These are phyloP conservation scores for Luffia ferchaultella DNA, from an alignment of 2,888 invertebrate genomes.

Conservation along the genomic window DNA sequence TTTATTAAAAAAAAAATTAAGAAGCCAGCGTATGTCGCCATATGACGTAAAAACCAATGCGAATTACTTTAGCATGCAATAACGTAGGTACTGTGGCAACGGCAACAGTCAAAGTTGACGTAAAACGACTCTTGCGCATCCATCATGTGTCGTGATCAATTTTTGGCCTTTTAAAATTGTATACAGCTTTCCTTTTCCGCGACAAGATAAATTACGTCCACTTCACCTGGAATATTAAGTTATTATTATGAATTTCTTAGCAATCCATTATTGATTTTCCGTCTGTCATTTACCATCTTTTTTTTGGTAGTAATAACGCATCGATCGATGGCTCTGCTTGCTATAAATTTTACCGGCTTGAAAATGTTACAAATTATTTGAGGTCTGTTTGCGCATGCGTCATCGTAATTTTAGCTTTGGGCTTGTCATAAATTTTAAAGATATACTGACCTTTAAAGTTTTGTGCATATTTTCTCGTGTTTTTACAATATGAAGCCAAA, in stretches of 20 bases:
- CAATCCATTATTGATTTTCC: constrained; percentile 21
- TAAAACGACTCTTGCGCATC: constrained; percentile 17
- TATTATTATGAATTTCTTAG: constrained; percentile 33
- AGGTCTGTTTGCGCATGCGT: neutral
- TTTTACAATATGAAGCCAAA: too few relatives aligned
- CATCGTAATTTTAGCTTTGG: neutral
- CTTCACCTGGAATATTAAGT: constrained; percentile 26
- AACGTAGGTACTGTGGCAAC: too few relatives aligned
- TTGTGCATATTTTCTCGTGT: too few relatives aligned
- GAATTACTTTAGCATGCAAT: too few relatives aligned
- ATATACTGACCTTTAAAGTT: too few relatives aligned
- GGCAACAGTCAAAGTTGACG: constrained; percentile 18
- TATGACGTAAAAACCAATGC: too few relatives aligned
- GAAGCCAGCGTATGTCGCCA: too few relatives aligned
- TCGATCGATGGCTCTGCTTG: neutral
- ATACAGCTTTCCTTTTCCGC: constrained; percentile 20
- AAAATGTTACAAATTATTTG: too few relatives aligned
- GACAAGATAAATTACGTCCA: constrained; percentile 30
- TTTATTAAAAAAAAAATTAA: too few relatives aligned
- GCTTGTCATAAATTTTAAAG: neutral
- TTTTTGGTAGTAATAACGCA: constrained; percentile 2
- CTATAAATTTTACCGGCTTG: constrained; percentile 1
- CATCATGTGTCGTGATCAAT: constrained; percentile 20
- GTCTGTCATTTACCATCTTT: constrained; percentile 8
- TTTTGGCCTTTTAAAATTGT: constrained; percentile 5